Base-by-base conservation (phyloP, 2,797 vertebrate species). In the Iguana delicatissima region DNA sequence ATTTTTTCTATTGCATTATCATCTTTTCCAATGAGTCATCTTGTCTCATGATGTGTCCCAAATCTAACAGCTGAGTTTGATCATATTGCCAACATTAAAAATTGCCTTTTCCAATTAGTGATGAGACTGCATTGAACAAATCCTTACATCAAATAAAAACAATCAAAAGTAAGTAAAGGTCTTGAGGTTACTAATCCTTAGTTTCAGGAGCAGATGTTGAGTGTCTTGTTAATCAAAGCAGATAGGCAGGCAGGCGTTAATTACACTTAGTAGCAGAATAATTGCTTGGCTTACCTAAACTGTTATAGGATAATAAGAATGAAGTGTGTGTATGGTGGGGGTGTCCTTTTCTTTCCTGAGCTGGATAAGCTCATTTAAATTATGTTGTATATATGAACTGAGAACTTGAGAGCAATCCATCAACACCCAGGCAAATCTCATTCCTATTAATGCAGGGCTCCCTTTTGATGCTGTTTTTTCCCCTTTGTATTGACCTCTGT, bases 161-260 rank as follows among this genome's bases (percentile, higher is more conserved):
- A 26, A 92, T 86, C 84, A 89, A 89, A 85, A 85, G 79, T 83
- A 86, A 80, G 42, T 88, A 79, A 82, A 88, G 0, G 55, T 86
- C 94, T 96, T 92, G 89, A 91, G 38, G 89, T 97, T 97, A 97
- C 97, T 97, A 97, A 97, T 96, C 95, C 94, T 95, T 95, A 18
- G 94, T 97, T 97, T 96, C 92, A 92, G 93, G 93, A 96, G 95
- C 97, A 97, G 97, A 97, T 97, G 97, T 96, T 95, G 95, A 97
- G 97, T 97, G 96, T 96, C 95, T 95, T 97, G 94, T 97, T 98
- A 97, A 96, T 96, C 96, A 96, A 90, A 96, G 94, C 94, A 96
- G 96, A 95, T 96, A 94, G 96, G 97, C 94, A 96, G 96, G 80
- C 69, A 50, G 92, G 93, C 93, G 93, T 97, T 94, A 95, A 96